Conservation (phyloP, 2,797 vertebrate species). For the Lemur catta region DNA sequence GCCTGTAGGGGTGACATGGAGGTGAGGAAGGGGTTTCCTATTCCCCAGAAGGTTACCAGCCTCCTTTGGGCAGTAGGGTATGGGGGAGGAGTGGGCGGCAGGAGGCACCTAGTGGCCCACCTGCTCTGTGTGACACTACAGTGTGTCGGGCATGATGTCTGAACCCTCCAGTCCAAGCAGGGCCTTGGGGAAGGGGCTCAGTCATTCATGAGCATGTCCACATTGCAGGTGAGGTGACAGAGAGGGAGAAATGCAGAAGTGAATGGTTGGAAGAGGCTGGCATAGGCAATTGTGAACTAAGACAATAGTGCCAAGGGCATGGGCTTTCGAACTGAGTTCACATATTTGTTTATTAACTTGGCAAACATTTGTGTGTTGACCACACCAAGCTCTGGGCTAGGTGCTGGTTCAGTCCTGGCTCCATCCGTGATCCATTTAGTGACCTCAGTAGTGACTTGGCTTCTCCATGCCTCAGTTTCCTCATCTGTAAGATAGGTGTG, state of each 20-base stretch:
- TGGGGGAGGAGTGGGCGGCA: fast-evolving
- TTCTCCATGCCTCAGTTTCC: background rate
- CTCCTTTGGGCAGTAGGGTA: background rate
- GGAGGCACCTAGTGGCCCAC: background rate
- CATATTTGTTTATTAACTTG: background rate
- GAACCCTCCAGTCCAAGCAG: no score
- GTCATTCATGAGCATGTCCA: background rate
- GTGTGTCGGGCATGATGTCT: background rate
- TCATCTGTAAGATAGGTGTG: background rate
- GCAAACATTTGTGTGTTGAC: background rate
- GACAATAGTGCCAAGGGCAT: background rate
- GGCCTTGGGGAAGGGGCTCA: background rate
- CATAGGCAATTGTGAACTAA: background rate
- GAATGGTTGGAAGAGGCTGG: background rate
- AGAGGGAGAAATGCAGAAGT: background rate
- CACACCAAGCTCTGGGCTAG: background rate
- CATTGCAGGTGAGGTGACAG: background rate
- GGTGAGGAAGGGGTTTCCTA: no score
- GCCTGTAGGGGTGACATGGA: background rate
- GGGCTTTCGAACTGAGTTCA: background rate
- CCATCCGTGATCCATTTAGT: background rate
- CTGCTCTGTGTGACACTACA: background rate
- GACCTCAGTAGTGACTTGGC: background rate
- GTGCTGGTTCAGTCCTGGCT: background rate
- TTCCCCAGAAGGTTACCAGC: background rate